These are phyloP conservation scores for Podarcis cretensis DNA, from an alignment of 2,113 vertebrate species.

Conservation along the genomic window DNA sequence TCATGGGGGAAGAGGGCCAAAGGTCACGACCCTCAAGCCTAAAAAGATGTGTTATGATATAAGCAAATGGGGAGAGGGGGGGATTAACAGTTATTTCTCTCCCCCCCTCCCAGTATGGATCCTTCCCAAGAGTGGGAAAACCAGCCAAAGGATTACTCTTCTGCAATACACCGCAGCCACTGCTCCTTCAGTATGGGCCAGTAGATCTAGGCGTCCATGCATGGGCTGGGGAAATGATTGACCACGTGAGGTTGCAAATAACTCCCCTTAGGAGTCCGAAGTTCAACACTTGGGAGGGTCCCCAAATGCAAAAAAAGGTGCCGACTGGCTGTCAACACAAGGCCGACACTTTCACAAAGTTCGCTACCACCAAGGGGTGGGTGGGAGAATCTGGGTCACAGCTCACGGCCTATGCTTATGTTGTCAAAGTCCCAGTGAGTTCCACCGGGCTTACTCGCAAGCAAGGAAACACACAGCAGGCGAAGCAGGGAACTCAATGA, in stretches of 20 bases:
- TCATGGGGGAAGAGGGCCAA: background rate
- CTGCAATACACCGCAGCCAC: background rate
- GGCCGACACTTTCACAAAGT: background rate
- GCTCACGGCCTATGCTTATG: background rate
- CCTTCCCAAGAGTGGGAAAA: background rate
- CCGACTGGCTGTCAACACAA: background rate
- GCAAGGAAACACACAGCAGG: background rate
- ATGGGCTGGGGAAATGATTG: background rate
- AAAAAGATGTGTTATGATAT: background rate
- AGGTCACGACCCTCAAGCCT: background rate
- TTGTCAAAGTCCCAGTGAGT: background rate
- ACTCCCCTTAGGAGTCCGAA: background rate
- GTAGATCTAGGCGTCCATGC: background rate
- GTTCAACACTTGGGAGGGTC: background rate
- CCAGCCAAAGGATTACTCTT: background rate
- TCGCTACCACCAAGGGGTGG: background rate
- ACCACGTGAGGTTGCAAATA: background rate
- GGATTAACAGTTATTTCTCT: too few relatives aligned
- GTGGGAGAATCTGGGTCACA: background rate
- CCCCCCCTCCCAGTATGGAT: background rate
- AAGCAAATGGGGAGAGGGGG: background rate
- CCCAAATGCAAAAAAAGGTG: background rate
- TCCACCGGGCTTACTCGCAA: background rate
- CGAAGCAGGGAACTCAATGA: background rate
- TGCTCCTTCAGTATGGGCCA: background rate